These are phyloP conservation scores for Megastigmus dorsalis DNA, from an alignment of 2,888 invertebrate species.

Conservation along the genomic window DNA sequence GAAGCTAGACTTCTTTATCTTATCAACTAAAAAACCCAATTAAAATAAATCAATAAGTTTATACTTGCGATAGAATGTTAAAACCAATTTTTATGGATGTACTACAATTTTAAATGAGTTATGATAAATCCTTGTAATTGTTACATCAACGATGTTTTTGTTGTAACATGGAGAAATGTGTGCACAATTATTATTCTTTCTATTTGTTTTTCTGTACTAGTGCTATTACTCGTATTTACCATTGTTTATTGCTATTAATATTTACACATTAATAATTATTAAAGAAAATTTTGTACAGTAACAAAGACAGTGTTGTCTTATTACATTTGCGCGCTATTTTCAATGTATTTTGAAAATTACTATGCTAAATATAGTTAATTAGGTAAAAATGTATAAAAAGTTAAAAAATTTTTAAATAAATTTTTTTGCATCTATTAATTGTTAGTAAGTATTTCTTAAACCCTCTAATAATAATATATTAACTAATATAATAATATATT, in stretches of 20 bases:
- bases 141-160: constrained; percentile 37
- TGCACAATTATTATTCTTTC: constrained; percentile 39
- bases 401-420: constrained; percentile 46
- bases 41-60: constrained; percentile 3
- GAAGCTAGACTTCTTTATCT: background rate
- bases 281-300: constrained; percentile 27
- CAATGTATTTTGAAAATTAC: constrained; percentile 37
- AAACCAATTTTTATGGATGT: constrained; percentile 39
- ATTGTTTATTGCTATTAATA: constrained; percentile 23
- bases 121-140: constrained; percentile 21
- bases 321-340: constrained; percentile 31
- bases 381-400: constrained; percentile 35
- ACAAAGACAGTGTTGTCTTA: constrained; percentile 22
- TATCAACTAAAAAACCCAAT: constrained; percentile 9
- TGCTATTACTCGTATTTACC: constrained; percentile 26
- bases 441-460: too few species aligned
- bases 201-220: constrained; percentile 32
- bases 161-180: constrained; percentile 39
- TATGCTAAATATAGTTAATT: background rate
- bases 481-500: too few species aligned
- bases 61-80: too few species aligned
- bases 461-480: too few species aligned
- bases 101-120: constrained; percentile 44
- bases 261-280: constrained; percentile 8
- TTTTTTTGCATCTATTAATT: constrained; percentile 40